A percentile compares a stretch with the other conserved stretches of the same genome.
These are phyloP conservation scores for Apodemia zela DNA, from an alignment of 2,888 invertebrate genomes.

Conservation along the genomic window DNA sequence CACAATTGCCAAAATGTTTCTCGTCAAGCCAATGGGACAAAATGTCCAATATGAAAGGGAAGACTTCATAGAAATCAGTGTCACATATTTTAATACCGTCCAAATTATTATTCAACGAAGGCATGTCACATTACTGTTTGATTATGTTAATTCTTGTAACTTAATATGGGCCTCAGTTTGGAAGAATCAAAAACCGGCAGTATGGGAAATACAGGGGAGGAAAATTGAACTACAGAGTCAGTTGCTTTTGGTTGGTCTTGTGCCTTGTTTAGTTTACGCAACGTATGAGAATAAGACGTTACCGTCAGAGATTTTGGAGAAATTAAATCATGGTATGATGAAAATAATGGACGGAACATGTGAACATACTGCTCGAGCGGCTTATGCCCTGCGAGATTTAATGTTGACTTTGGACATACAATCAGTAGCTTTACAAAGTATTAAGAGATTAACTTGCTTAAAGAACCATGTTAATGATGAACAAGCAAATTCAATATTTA, in stretches of 20 bases:
- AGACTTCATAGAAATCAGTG: conserved; percentile 54
- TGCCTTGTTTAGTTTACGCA: conserved; percentile 79
- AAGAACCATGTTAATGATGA: conserved; percentile 80
- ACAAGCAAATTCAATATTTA: conserved; percentile 83
- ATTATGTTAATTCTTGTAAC: conserved; percentile 57
- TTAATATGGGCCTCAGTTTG: conserved; percentile 51
- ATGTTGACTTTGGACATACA: conserved; percentile 63
- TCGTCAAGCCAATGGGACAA: conserved; percentile 47
- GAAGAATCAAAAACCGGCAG: conserved; percentile 41
- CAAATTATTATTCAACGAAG: conserved; percentile 50
- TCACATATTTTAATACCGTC: conserved; percentile 55
- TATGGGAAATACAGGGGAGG: conserved; percentile 38
- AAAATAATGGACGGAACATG: conserved; percentile 83
- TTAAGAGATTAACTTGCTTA: conserved; percentile 79
- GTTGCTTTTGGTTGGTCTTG: conserved; percentile 80
- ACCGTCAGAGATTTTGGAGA: conserved; percentile 54
- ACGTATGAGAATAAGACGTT: conserved; percentile 39
- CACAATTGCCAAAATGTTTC: conserved; percentile 57
- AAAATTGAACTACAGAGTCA: conserved; percentile 78
- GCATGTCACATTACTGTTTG: conserved; percentile 46
- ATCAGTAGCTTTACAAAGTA: conserved; percentile 69
- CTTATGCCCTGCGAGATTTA: conserved; percentile 80
- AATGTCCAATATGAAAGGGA: conserved; percentile 52
- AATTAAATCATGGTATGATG: conserved; percentile 80
- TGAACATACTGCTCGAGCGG: conserved; percentile 82